phyloP scores from a whole-genome alignment of 2,888 invertebrate species.

The Agonopterix arenella region DNA sequence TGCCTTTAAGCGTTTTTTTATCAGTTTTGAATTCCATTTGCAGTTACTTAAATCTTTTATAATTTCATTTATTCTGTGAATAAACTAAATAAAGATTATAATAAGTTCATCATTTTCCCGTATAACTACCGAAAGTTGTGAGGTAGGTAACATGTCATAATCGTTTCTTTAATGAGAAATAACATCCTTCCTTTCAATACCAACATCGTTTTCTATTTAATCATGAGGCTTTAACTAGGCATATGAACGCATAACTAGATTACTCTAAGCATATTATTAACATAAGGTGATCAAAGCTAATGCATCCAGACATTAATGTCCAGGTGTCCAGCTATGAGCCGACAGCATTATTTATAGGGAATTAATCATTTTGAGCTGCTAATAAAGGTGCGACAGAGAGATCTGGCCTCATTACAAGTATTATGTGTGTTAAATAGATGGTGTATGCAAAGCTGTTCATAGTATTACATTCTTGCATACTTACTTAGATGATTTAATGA shows the following conservation, averaged over 20 bases:
- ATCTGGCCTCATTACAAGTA: conserved; percentile 12
- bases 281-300: conserved; percentile 37
- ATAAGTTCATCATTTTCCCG: too few species aligned
- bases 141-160: too few species aligned
- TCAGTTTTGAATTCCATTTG: too few species aligned
- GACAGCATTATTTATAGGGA: conserved; percentile 48
- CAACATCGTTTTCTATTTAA: neutral
- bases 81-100: too few species aligned
- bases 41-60: too few species aligned
- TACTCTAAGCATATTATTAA: conserved; percentile 19
- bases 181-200: too few species aligned
- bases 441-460: conserved; percentile 5
- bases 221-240: neutral
- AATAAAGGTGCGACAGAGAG: conserved; percentile 42
- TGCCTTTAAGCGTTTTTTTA: too few species aligned
- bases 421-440: neutral
- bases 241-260: conserved; percentile 1
- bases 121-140: too few species aligned
- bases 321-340: conserved; percentile 38
- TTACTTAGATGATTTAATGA: neutral
- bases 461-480: conserved; percentile 13
- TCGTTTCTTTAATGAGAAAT: too few species aligned
- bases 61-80: too few species aligned
- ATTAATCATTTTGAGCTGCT: conserved; percentile 48
- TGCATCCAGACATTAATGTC: conserved; percentile 47